phyloP scores from a whole-genome alignment of 2,113 vertebrate genomes.

The Triplophysa dalaica region DNA sequence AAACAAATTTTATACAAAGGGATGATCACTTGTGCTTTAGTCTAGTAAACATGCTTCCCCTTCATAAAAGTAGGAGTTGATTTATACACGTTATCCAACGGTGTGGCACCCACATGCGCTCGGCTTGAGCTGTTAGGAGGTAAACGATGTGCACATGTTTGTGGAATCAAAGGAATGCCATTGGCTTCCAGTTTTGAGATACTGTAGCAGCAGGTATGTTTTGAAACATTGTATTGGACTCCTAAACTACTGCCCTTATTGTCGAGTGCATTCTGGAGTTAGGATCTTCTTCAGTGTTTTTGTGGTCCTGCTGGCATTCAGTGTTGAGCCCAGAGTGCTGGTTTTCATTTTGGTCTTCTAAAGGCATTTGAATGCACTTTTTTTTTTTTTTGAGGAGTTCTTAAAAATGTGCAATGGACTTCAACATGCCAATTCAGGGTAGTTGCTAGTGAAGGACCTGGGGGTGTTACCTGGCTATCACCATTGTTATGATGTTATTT shows the following conservation, averaged over 20 bases:
- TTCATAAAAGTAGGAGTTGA: neutral
- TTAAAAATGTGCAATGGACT: too few species aligned
- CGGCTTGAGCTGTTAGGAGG: neutral
- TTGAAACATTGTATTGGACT: neutral
- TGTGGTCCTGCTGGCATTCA: neutral
- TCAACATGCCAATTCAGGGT: too few species aligned
- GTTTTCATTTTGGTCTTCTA: neutral
- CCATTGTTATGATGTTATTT: too few species aligned
- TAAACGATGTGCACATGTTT: slow-evolving; percentile 3
- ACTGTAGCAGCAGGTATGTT: neutral
- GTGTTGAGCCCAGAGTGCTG: neutral
- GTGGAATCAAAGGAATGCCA: neutral
- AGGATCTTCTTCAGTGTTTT: slow-evolving; percentile 1
- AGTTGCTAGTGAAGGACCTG: too few species aligned
- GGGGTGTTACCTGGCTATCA: too few species aligned
- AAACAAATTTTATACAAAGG: neutral
- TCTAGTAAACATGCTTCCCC: neutral
- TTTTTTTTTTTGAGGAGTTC: too few species aligned
- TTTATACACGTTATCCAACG: neutral
- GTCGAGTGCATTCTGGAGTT: neutral
- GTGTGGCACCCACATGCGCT: slow-evolving; percentile 1
- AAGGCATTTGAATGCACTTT: neutral
- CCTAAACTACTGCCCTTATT: neutral
- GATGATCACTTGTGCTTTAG: neutral
- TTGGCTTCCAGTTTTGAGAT: slow-evolving; percentile 10